These are phyloP conservation scores for Drosophila koepferae DNA, from an alignment of 2,888 invertebrate genomes.

Conservation along the genomic window DNA sequence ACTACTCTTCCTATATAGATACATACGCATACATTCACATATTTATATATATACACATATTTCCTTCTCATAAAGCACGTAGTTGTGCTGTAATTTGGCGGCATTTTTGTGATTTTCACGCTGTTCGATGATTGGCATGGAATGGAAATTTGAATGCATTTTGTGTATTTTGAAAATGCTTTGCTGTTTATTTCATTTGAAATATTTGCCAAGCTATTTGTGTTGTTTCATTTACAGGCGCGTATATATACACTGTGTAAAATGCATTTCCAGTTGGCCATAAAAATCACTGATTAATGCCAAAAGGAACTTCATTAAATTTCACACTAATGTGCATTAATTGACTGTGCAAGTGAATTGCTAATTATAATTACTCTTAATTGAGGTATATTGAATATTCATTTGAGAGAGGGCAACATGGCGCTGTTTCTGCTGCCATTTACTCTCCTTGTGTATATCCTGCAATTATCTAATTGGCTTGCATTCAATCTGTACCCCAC, in stretches of 20 bases:
- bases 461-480: constrained; percentile 71
- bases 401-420: background rate
- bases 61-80: background rate
- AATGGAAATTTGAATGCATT: constrained; percentile 32
- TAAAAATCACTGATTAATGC: constrained; percentile 13
- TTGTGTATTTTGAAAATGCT: constrained; percentile 29
- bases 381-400: constrained; percentile 14
- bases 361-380: constrained; percentile 27
- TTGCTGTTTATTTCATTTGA: constrained; percentile 34
- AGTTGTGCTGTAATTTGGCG: constrained; percentile 18
- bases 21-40: background rate
- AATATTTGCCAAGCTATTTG: constrained; percentile 37
- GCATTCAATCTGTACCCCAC: constrained; percentile 46
- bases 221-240: constrained; percentile 5
- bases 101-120: constrained; percentile 29
- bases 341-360: background rate
- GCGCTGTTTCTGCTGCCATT: constrained; percentile 27
- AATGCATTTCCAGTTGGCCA: constrained; percentile 13
- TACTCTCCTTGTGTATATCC: constrained; percentile 23
- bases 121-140: constrained; percentile 39
- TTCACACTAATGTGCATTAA: constrained; percentile 15
- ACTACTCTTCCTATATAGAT: constrained; percentile 14
- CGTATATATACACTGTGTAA: constrained; percentile 18
- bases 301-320: constrained; percentile 24
- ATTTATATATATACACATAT: background rate